Percentiles rank a stretch among this genome's conserved stretches.
Evolutionary conservation across 2,888 invertebrate species (phyloP).

Genomic region (Nymphalis urticae): DNA sequence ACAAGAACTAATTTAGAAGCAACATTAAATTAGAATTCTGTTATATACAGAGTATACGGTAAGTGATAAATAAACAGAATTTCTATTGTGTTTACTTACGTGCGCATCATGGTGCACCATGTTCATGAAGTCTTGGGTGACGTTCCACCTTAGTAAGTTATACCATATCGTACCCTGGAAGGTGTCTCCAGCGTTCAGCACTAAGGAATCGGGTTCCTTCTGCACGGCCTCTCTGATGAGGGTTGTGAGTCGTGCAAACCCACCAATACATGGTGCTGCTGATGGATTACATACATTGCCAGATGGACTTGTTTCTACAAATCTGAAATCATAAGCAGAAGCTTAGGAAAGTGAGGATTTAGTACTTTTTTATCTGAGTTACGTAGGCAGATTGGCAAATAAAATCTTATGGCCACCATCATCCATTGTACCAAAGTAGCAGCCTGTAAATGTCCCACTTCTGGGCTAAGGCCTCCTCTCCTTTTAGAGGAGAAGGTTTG

Average conservation of each 20-base stretch:
- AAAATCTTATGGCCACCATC: too few relatives aligned
- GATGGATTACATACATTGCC: slow-evolving; percentile 80
- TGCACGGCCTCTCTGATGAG: slow-evolving; percentile 68
- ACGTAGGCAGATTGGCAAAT: too few relatives aligned
- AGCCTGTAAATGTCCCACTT: too few relatives aligned
- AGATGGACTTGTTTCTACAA: slow-evolving; percentile 80
- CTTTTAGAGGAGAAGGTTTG: too few relatives aligned
- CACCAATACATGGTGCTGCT: slow-evolving; percentile 83
- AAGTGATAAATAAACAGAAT: too few relatives aligned
- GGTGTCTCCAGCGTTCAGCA: slow-evolving; percentile 85
- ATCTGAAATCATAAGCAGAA: slow-evolving; percentile 63
- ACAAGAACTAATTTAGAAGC: too few relatives aligned
- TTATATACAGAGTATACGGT: too few relatives aligned
- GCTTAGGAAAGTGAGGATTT: not conserved
- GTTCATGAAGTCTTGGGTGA: slow-evolving; percentile 89
- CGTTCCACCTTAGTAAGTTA: slow-evolving; percentile 86
- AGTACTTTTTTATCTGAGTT: not conserved
- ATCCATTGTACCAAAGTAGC: too few relatives aligned
- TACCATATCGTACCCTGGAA: slow-evolving; percentile 90
- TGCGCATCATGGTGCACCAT: slow-evolving; percentile 88
- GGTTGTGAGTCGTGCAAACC: slow-evolving; percentile 84
- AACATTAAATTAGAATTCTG: too few relatives aligned
- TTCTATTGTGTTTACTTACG: slow-evolving; percentile 70
- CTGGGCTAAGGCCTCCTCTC: too few relatives aligned
- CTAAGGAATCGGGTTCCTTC: slow-evolving; percentile 83